Evolutionary conservation across 2,113 vertebrate genomes (phyloP), one percentile per base, ranked within the genome.

Genomic region (Prionailurus viverrinus): DNA sequence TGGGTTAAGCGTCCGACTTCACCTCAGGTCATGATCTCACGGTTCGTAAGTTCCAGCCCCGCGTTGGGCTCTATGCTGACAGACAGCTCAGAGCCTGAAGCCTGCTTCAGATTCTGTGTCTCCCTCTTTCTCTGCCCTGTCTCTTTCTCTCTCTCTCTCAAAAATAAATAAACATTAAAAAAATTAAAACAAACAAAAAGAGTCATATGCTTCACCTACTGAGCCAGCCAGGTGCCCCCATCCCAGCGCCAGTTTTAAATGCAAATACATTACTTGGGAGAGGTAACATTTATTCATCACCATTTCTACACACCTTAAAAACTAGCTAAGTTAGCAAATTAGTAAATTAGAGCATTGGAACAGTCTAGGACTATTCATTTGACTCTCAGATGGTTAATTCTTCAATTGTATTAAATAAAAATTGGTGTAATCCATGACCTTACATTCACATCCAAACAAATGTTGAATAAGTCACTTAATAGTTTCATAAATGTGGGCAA

Each of bases 321-420:
- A 68, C 78, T 45, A 91, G 36, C 61, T 45, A 39, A 83, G 15
- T 68, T 55, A 53, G 12, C 84, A 66, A 84, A 69, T 87, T 41
- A 39, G 36, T 65, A 45, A 61, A 71, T 36, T 13, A 65, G 63
- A 89, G 10, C 5, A 65, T 55, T 9, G 0, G 23, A 71, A 25
- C 29, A 48, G 15, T 86, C n/a, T 61, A 41, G 27, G 91, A 61
- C 31, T 45, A 76, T 61, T 81, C 36, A 61, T 58, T 87, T 58
- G 41, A 85, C 53, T n/a, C 74, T 51, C 5, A n/a, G 63, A 8
- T 66, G 81, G 58, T 51, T 95, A 73, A 91, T 79, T 95, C 16
- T 79, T 97, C 19, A 68, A 55, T 23, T 76, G 51, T 27, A 51
- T 93, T 91, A 91, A 93, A 29, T 73, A 89, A 89, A 86, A 84